Evolutionary conservation across 2,113 vertebrate genomes (phyloP).

Genomic region (Tinamus guttatus): DNA sequence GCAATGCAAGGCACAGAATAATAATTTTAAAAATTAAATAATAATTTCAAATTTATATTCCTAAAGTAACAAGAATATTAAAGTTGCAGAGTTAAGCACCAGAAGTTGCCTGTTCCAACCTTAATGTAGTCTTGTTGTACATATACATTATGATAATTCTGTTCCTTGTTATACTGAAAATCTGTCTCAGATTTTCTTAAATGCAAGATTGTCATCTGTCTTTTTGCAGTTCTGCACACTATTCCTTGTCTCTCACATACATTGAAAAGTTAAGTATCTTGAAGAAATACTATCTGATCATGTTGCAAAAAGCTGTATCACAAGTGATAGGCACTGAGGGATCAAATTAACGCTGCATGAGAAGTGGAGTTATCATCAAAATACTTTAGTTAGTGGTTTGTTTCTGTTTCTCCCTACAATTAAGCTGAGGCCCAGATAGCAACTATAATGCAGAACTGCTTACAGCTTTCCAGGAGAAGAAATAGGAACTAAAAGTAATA

Average conservation of each 20-base stretch:
- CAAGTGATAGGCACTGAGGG: conserved; percentile 54
- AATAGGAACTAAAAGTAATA: not conserved
- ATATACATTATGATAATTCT: conserved; percentile 70
- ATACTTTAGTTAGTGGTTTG: conserved; percentile 10
- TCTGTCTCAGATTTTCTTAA: conserved; percentile 68
- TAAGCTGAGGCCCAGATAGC: not conserved
- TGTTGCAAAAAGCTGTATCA: conserved; percentile 50
- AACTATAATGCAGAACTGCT: not conserved
- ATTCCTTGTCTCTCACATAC: conserved; percentile 66
- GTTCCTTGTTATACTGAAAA: conserved; percentile 68
- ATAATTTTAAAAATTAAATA: conserved; percentile 26
- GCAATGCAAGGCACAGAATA: not conserved
- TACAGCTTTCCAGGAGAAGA: not conserved
- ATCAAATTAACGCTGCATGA: conserved; percentile 61
- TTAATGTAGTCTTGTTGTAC: conserved; percentile 70
- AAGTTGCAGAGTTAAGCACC: conserved; percentile 35
- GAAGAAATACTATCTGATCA: conserved; percentile 57
- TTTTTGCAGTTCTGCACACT: conserved; percentile 57
- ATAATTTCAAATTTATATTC: conserved; percentile 37
- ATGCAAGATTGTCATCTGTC: conserved; percentile 70
- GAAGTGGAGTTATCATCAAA: conserved; percentile 49
- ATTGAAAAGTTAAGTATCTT: conserved; percentile 69
- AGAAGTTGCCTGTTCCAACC: conserved; percentile 60
- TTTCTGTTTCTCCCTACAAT: conserved; percentile 10
- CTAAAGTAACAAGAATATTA: conserved; percentile 64